These are phyloP conservation scores for Eurystomus glaucurus DNA, from an alignment of 2,797 vertebrate species.

Conservation along the genomic window DNA sequence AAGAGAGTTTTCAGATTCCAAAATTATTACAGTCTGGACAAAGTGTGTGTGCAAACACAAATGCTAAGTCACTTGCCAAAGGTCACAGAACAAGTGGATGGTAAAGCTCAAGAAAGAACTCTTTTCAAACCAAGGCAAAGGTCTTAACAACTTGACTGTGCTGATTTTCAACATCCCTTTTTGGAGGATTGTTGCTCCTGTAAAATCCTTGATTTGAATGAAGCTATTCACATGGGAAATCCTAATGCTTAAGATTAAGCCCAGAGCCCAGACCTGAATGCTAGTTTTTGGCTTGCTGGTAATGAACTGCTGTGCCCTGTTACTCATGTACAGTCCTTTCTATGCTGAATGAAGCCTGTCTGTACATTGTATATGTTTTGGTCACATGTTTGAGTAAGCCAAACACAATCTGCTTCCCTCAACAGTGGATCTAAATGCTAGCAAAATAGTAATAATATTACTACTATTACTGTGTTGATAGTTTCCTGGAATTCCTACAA, in stretches of 20 bases:
- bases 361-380: fast-evolving
- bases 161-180: not conserved
- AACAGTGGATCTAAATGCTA: not conserved
- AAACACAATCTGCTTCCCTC: not conserved
- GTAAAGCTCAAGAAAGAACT: not conserved
- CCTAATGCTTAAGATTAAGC: not conserved
- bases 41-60: not conserved
- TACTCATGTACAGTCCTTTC: not conserved
- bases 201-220: not conserved
- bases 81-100: not conserved
- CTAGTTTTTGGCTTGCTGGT: not conserved
- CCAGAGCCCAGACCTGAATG: not conserved
- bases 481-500: not conserved
- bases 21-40: not conserved
- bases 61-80: not conserved
- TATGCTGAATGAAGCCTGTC: not conserved
- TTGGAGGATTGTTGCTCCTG: not conserved
- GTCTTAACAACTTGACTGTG: not conserved
- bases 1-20: not conserved
- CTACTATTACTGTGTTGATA: not conserved
- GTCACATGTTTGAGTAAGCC: not conserved
- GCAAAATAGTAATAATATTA: not conserved
- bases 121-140: not conserved
- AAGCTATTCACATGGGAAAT: not conserved
- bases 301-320: not conserved